Percentiles rank a stretch among this genome's conserved stretches.
Conservation (phyloP, 2,113 vertebrate species). For the Alosa alosa region DNA sequence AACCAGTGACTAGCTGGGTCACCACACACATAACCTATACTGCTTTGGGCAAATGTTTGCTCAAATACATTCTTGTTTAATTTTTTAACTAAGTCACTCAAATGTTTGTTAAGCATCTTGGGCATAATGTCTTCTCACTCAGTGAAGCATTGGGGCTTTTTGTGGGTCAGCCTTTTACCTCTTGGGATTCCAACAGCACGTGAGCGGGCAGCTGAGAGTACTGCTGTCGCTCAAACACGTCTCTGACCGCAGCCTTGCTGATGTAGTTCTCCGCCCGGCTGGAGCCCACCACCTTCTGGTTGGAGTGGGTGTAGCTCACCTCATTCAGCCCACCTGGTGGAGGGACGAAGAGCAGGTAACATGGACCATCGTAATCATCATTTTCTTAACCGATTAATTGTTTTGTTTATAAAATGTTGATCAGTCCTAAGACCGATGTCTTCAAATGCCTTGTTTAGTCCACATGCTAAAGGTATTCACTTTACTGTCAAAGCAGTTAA, state of each 20-base stretch:
- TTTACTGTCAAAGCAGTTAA: no score
- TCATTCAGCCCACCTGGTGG: constrained; percentile 78
- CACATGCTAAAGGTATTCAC: no score
- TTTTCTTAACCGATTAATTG: no score
- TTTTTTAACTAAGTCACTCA: no score
- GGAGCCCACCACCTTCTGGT: constrained; percentile 89
- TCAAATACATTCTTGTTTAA: not conserved
- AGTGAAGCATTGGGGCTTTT: not conserved
- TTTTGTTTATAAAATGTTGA: no score
- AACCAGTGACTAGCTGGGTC: no score
- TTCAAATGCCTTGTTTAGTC: no score
- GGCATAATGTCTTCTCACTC: not conserved
- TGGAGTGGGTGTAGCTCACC: constrained; percentile 89
- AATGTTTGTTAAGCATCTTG: not conserved
- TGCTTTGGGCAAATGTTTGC: not conserved
- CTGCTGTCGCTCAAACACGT: constrained; percentile 85
- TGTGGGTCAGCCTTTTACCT: constrained; percentile 71
- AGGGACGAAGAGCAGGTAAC: not conserved
- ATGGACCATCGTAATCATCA: not conserved
- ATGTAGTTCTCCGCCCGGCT: constrained; percentile 90
- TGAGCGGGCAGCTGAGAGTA: constrained; percentile 93
- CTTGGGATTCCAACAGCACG: constrained; percentile 65
- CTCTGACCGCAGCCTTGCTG: constrained; percentile 80
- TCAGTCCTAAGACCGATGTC: no score
- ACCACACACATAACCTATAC: no score